Conservation (phyloP, 2,113 vertebrate species). For the Willisornis vidua region DNA sequence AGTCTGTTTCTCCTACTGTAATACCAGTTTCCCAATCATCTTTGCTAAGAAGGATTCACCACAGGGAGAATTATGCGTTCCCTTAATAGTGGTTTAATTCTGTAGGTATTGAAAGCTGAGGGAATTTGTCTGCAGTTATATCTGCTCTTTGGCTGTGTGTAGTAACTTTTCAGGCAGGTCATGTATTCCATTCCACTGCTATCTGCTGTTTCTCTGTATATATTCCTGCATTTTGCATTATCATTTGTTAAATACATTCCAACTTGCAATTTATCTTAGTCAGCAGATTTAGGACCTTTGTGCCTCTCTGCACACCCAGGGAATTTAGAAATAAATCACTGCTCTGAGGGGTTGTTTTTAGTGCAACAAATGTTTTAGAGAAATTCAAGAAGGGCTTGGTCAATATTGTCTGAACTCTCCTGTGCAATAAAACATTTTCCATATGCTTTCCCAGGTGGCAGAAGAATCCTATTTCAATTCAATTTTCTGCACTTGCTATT, state of each 20-base stretch:
- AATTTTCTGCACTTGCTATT: constrained; percentile 16
- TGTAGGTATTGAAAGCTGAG: not conserved
- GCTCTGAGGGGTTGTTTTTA: constrained; percentile 18
- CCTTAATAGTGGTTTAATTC: constrained; percentile 26
- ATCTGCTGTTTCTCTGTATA: constrained; percentile 50
- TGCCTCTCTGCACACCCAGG: not conserved
- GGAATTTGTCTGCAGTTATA: constrained; percentile 10
- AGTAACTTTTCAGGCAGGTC: constrained; percentile 63
- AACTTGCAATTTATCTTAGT: constrained; percentile 63
- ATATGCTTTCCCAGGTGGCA: not conserved
- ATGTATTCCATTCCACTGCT: constrained; percentile 29
- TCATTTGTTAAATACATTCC: constrained; percentile 66
- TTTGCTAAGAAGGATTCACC: constrained; percentile 4
- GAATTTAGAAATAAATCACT: constrained; percentile 67
- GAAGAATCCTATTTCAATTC: constrained; percentile 14
- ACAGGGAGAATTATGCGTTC: not conserved
- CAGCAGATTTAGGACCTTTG: constrained; percentile 67
- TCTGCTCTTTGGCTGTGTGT: constrained; percentile 9
- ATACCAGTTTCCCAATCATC: not conserved
- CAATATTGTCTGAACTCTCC: constrained; percentile 8
- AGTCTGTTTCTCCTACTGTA: not conserved
- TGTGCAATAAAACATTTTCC: constrained; percentile 38
- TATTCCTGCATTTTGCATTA: constrained; percentile 63
- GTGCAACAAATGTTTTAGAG: constrained; percentile 49
- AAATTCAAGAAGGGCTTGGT: constrained; percentile 33